A percentile compares a stretch with the other conserved stretches of the same genome.
Conservation (phyloP, 2,888 invertebrate genomes). For the Seira ritae region DNA sequence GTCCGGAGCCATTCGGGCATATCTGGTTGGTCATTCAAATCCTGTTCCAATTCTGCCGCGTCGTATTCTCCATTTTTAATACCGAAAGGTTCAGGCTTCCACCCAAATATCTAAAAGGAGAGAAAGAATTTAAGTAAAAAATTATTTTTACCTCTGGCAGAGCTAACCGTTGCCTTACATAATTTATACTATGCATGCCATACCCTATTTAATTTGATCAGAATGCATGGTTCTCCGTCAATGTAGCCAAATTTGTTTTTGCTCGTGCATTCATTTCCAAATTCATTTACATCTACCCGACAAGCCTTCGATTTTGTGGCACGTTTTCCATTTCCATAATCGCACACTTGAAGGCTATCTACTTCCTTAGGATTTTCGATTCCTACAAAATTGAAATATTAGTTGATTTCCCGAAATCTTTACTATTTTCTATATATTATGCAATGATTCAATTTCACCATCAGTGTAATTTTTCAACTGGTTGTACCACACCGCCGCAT, state of each 20-base stretch:
- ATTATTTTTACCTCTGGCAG: slow-evolving; percentile 17
- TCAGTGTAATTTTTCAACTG: slow-evolving; percentile 86
- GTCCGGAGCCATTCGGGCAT: slow-evolving; percentile 53
- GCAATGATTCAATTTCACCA: slow-evolving; percentile 77
- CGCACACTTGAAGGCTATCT: slow-evolving; percentile 77
- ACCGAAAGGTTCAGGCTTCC: slow-evolving; percentile 82
- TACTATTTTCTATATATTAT: not conserved
- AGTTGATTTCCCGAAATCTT: not conserved
- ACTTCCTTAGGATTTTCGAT: slow-evolving; percentile 28
- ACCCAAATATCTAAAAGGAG: slow-evolving; percentile 86
- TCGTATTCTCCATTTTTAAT: slow-evolving; percentile 76
- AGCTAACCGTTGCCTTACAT: not conserved
- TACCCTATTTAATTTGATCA: slow-evolving; percentile 97
- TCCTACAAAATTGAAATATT: slow-evolving; percentile 18
- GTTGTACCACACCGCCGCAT: slow-evolving; percentile 87
- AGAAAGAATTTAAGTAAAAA: slow-evolving; percentile 73
- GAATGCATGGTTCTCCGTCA: slow-evolving; percentile 92
- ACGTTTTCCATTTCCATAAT: slow-evolving; percentile 80
- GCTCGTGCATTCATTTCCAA: slow-evolving; percentile 84
- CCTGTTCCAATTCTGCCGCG: slow-evolving; percentile 78
- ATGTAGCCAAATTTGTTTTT: slow-evolving; percentile 90
- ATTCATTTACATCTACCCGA: slow-evolving; percentile 84
- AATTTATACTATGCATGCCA: slow-evolving; percentile 24
- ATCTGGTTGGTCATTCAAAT: slow-evolving; percentile 78
- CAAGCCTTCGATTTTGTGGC: slow-evolving; percentile 83